These are phyloP conservation scores for Halyomorpha halys DNA, from an alignment of 1,140 invertebrate species.

Conservation along the genomic window DNA sequence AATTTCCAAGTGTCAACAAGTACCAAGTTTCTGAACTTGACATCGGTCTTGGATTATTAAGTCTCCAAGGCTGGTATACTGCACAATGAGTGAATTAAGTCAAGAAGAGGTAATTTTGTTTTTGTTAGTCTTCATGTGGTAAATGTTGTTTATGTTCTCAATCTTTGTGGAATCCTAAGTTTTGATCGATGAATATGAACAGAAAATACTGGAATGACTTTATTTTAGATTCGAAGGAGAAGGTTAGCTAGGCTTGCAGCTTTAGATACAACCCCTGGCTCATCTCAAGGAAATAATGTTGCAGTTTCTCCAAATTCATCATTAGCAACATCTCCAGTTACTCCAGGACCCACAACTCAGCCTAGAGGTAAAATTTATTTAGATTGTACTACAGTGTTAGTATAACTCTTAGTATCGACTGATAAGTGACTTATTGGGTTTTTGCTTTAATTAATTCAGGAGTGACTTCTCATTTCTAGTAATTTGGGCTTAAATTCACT, in stretches of 20 bases:
- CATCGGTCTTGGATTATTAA: slow-evolving; percentile 1
- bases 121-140: slow-evolving; percentile 12
- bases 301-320: slow-evolving; percentile 33
- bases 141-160: slow-evolving; percentile 12
- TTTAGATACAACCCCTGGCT: slow-evolving; percentile 36
- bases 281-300: slow-evolving; percentile 33
- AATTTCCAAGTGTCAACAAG: slow-evolving; percentile 5
- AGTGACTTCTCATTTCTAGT: too few relatives aligned
- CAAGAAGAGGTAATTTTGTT: slow-evolving; percentile 55
- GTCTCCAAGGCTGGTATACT: neutral
- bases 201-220: slow-evolving; percentile 20
- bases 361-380: slow-evolving; percentile 9
- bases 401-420: too few relatives aligned
- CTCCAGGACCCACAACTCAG: slow-evolving; percentile 26
- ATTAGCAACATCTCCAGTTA: slow-evolving; percentile 30
- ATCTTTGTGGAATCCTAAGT: slow-evolving; percentile 1
- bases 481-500: too few relatives aligned
- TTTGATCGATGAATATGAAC: too few relatives aligned
- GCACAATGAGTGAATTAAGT: slow-evolving; percentile 55
- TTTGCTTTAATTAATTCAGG: too few relatives aligned
- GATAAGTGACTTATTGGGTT: too few relatives aligned
- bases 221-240: slow-evolving; percentile 52
- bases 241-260: slow-evolving; percentile 53
- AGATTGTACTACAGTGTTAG: neutral
- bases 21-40: neutral